A percentile compares a stretch with the other conserved stretches of the same genome.
phyloP scores from a whole-genome alignment of 2,113 vertebrate species.

The Aptenodytes forsteri region DNA sequence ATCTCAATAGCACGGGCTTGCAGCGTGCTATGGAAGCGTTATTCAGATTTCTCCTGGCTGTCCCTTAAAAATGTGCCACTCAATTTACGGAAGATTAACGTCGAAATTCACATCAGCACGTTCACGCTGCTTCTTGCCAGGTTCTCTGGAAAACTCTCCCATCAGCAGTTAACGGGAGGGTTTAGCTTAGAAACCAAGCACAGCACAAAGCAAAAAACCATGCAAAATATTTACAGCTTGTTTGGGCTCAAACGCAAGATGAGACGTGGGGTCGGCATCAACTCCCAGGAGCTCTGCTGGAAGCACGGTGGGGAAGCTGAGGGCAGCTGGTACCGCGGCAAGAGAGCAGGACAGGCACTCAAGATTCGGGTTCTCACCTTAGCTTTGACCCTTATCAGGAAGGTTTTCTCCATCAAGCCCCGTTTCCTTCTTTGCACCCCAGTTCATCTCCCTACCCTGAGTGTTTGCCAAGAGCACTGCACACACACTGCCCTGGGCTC shows the following conservation, averaged over 20 bases:
- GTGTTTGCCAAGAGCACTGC: fast-evolving
- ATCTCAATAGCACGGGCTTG: constrained; percentile 77
- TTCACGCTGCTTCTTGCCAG: constrained; percentile 61
- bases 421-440: too few relatives aligned
- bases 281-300: not conserved
- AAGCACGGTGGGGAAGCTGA: not conserved
- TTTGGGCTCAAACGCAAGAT: fast-evolving
- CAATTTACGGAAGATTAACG: constrained; percentile 62
- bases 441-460: fast-evolving
- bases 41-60: not conserved
- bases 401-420: fast-evolving
- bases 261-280: fast-evolving
- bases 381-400: fast-evolving
- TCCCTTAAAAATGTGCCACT: constrained; percentile 5
- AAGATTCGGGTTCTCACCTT: fast-evolving
- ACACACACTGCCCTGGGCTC: fast-evolving
- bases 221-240: not conserved
- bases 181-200: not conserved
- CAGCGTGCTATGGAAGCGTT: not conserved
- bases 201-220: fast-evolving
- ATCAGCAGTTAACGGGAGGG: constrained; percentile 50
- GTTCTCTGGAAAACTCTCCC: constrained; percentile 52
- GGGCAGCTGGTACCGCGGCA: not conserved
- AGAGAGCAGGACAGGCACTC: not conserved
- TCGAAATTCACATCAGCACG: constrained; percentile 55